Percentiles rank a stretch among this genome's conserved stretches.
Evolutionary conservation across 2,888 invertebrate genomes (phyloP).

Genomic region (Neocrepidodera transversa): DNA sequence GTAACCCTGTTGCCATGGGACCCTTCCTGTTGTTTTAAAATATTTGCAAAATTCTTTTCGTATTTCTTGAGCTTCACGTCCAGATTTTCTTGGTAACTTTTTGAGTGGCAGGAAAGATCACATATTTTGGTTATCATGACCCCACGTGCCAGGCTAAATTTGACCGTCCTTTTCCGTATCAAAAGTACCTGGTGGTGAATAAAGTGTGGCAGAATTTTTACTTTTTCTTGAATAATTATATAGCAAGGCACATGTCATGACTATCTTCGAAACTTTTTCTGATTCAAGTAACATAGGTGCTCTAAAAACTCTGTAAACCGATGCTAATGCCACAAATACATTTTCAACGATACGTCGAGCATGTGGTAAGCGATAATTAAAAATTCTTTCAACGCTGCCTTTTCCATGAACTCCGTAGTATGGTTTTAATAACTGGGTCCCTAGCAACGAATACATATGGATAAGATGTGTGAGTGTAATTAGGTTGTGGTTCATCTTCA

Average conservation of each 20-base stretch:
- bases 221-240: conserved; percentile 8
- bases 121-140: not conserved
- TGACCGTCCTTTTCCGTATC: no score
- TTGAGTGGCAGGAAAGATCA: conserved; percentile 18
- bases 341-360: conserved; percentile 9
- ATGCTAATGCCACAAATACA: conserved; percentile 7
- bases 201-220: not conserved
- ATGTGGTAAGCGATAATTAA: conserved; percentile 1
- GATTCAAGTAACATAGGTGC: conserved; percentile 11
- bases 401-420: conserved; percentile 5
- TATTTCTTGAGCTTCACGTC: conserved; percentile 25
- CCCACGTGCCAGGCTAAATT: not conserved
- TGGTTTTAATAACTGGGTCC: conserved; percentile 15
- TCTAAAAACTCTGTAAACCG: conserved; percentile 5
- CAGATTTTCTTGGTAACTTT: no score
- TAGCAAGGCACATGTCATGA: not conserved
- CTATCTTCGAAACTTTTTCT: not conserved
- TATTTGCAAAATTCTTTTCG: conserved; percentile 24
- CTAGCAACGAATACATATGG: conserved; percentile 6
- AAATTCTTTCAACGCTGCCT: conserved; percentile 18
- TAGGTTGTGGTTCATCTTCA: conserved; percentile 6
- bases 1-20: conserved; percentile 30
- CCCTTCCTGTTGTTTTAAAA: conserved; percentile 29
- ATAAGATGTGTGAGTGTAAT: conserved; percentile 2
- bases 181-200: conserved; percentile 7